Conservation (phyloP, 2,113 vertebrate species). For the Microcebus ravelobensis region DNA sequence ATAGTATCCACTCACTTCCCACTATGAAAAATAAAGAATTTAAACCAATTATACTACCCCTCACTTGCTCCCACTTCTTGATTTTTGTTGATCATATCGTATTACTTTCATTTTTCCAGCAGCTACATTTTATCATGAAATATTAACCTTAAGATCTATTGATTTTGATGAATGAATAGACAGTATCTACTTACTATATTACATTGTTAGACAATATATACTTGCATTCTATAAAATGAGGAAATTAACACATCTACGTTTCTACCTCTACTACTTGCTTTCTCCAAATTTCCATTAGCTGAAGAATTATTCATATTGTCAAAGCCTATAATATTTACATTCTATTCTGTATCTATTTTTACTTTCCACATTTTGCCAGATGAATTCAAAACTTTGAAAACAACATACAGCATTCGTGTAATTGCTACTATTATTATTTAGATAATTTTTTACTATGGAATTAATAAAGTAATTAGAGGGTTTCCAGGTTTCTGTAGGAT, state of each 20-base stretch:
- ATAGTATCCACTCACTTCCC: background rate
- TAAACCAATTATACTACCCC: background rate
- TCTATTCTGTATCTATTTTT: background rate
- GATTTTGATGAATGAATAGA: background rate
- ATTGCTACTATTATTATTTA: background rate
- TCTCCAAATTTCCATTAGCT: background rate
- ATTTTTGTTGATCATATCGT: background rate
- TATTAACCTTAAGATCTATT: background rate
- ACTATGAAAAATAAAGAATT: background rate
- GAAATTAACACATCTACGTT: background rate
- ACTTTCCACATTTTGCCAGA: background rate
- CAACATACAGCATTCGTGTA: background rate
- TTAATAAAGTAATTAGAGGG: background rate
- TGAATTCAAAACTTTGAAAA: background rate
- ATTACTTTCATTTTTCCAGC: slow-evolving; percentile 3
- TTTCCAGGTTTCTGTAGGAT: background rate
- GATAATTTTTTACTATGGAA: background rate
- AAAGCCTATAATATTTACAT: background rate
- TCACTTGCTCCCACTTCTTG: background rate
- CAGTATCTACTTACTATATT: background rate
- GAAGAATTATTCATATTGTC: background rate
- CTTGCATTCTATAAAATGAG: background rate
- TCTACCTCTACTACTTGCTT: background rate
- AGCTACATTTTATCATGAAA: slow-evolving; percentile 14
- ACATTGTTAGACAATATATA: background rate